Evolutionary conservation across 1,140 invertebrate genomes (phyloP).

Genomic region (Manduca sexta): DNA sequence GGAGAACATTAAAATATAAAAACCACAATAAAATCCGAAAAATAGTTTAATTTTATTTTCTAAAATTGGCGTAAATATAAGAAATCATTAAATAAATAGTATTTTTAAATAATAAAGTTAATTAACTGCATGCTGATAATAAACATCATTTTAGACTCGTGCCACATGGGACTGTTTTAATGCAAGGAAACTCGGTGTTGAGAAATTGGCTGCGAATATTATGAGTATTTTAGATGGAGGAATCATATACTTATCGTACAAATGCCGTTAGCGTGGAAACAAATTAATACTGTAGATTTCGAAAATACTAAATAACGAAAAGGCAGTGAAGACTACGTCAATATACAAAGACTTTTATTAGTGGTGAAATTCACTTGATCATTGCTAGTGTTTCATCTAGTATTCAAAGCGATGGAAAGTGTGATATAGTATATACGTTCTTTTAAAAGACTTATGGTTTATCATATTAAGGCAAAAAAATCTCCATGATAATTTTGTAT

Average conservation of each 20-base stretch:
- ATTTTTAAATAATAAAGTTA: too few species aligned
- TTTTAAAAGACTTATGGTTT: too few species aligned
- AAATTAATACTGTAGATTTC: slow-evolving; percentile 51
- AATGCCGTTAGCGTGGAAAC: slow-evolving; percentile 32
- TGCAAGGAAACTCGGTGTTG: slow-evolving; percentile 33
- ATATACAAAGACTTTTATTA: slow-evolving; percentile 4
- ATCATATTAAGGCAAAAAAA: too few species aligned
- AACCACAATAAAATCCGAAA: too few species aligned
- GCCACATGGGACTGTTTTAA: slow-evolving; percentile 53
- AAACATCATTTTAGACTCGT: slow-evolving; percentile 44
- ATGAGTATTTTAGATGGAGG: slow-evolving; percentile 49
- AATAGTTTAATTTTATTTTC: too few species aligned
- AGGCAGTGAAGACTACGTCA: slow-evolving; percentile 12
- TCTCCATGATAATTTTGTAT: too few species aligned
- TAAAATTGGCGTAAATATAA: too few species aligned
- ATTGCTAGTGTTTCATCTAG: too few species aligned
- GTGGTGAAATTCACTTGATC: slow-evolving; percentile 40
- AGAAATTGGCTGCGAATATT: slow-evolving; percentile 39
- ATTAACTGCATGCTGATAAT: not conserved
- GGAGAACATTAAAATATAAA: too few species aligned
- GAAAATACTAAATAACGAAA: slow-evolving; percentile 36
- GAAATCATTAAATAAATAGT: too few species aligned
- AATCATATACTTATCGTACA: slow-evolving; percentile 47
- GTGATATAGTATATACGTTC: too few species aligned
- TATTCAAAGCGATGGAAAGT: too few species aligned